Conservation (phyloP, 2,888 invertebrate genomes). For the Lymantria monacha region DNA sequence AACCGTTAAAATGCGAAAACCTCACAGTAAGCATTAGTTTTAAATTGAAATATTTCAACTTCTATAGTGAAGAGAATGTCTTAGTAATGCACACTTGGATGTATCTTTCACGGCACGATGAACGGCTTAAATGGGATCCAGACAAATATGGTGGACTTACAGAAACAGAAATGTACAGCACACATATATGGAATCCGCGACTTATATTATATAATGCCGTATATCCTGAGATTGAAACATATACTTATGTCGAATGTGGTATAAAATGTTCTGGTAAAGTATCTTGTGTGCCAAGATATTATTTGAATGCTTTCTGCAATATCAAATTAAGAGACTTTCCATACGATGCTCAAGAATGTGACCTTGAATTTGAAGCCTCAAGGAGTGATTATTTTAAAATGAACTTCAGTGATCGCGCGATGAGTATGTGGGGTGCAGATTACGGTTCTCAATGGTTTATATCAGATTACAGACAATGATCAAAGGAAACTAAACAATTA, state of each 20-base stretch:
- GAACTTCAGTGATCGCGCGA: conserved; percentile 17
- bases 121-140: conserved; percentile 45
- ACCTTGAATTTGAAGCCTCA: conserved; percentile 23
- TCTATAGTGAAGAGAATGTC: conserved; percentile 28
- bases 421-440: conserved; percentile 30
- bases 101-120: conserved; percentile 34
- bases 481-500: conserved; percentile 26
- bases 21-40: conserved; percentile 24
- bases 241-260: conserved; percentile 18
- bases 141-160: conserved; percentile 35
- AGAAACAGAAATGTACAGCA: conserved; percentile 3
- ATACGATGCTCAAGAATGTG: conserved; percentile 42
- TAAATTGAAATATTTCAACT: conserved; percentile 38
- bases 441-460: conserved; percentile 50
- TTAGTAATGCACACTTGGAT: conserved; percentile 33
- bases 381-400: conserved; percentile 17
- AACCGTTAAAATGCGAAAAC: conserved; percentile 2
- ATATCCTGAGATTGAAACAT: conserved; percentile 6
- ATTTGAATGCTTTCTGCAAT: conserved; percentile 23
- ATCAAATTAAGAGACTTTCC: conserved; percentile 47
- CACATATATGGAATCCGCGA: conserved; percentile 36
- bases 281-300: conserved; percentile 10
- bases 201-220: conserved; percentile 32
- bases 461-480: conserved; percentile 32
- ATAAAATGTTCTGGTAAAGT: conserved; percentile 29